Percentiles rank a stretch among this genome's conserved stretches.
phyloP scores from a whole-genome alignment of 2,797 vertebrate species.

The Sitta carolinensis region DNA sequence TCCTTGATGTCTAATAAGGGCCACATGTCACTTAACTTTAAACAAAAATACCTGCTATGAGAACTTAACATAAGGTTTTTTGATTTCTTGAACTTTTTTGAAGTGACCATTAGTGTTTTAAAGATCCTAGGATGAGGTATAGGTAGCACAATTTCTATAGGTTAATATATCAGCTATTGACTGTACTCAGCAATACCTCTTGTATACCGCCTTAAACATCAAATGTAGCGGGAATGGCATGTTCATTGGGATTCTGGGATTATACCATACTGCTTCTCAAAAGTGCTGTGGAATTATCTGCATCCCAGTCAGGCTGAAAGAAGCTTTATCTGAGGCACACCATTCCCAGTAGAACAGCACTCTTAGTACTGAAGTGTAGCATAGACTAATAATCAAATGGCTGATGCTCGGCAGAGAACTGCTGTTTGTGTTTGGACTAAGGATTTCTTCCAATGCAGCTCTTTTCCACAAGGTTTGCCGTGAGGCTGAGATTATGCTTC shows the following conservation, averaged over 20 bases:
- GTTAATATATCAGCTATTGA: slow-evolving; percentile 26
- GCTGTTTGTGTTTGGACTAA: slow-evolving; percentile 28
- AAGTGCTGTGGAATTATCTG: slow-evolving; percentile 33
- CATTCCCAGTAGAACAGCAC: slow-evolving; percentile 51
- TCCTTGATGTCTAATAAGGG: background rate
- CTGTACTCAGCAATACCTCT: slow-evolving; percentile 68
- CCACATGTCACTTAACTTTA: background rate
- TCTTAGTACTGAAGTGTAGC: slow-evolving; percentile 49
- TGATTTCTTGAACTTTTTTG: background rate
- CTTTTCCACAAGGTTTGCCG: slow-evolving; percentile 43
- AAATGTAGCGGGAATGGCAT: slow-evolving; percentile 48
- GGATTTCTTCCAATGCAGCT: slow-evolving; percentile 47
- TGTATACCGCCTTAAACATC: slow-evolving; percentile 59
- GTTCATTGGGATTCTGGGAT: slow-evolving; percentile 15
- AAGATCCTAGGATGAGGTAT: slow-evolving; percentile 29
- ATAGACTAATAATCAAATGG: slow-evolving; percentile 25
- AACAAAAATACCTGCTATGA: background rate
- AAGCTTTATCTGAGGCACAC: background rate
- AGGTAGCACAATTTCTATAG: slow-evolving; percentile 56
- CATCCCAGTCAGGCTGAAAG: slow-evolving; percentile 30
- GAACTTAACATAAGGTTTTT: background rate
- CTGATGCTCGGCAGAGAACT: background rate
- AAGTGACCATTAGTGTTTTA: slow-evolving; percentile 19
- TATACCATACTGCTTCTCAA: background rate
- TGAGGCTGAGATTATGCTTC: slow-evolving; percentile 65